Conservation (phyloP, 2,888 invertebrate species). For the Leuctra nigra region DNA sequence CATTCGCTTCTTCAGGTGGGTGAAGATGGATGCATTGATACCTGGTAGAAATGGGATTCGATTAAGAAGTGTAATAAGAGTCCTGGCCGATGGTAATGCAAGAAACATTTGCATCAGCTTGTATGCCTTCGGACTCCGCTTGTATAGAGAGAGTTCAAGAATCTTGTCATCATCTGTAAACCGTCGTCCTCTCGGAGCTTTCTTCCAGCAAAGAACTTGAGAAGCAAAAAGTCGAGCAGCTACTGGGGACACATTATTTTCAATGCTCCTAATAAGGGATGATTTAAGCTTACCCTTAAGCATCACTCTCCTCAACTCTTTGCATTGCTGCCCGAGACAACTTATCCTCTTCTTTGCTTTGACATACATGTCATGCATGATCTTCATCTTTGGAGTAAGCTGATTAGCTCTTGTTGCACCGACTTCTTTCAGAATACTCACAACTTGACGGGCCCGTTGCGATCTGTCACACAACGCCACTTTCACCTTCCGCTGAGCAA, state of each 20-base stretch:
- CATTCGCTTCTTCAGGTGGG: slow-evolving; percentile 1
- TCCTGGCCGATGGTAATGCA: slow-evolving; percentile 16
- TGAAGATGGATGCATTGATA: slow-evolving; percentile 12
- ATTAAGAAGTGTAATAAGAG: slow-evolving; percentile 12
- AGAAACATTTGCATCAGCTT: slow-evolving; percentile 11
- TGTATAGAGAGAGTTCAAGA: slow-evolving; percentile 18
- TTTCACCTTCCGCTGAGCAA: too few relatives aligned
- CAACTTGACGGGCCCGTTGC: too few relatives aligned
- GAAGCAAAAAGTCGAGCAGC: slow-evolving; percentile 4
- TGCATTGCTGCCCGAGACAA: too few relatives aligned
- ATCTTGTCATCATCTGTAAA: slow-evolving; percentile 18
- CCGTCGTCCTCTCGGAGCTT: slow-evolving; percentile 6
- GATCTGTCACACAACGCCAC: too few relatives aligned
- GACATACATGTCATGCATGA: too few relatives aligned
- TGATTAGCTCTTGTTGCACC: too few relatives aligned
- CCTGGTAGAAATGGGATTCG: slow-evolving; percentile 18
- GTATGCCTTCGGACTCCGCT: slow-evolving; percentile 19
- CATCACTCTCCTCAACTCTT: too few relatives aligned
- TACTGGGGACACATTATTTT: background rate
- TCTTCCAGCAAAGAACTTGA: background rate
- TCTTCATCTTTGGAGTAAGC: too few relatives aligned
- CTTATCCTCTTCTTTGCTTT: too few relatives aligned
- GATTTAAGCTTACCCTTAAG: background rate
- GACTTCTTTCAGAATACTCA: too few relatives aligned
- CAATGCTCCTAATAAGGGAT: background rate